Percentiles rank a stretch among this genome's conserved stretches.
phyloP scores from a whole-genome alignment of 2,888 invertebrate genomes.

The Volucella inanis region DNA sequence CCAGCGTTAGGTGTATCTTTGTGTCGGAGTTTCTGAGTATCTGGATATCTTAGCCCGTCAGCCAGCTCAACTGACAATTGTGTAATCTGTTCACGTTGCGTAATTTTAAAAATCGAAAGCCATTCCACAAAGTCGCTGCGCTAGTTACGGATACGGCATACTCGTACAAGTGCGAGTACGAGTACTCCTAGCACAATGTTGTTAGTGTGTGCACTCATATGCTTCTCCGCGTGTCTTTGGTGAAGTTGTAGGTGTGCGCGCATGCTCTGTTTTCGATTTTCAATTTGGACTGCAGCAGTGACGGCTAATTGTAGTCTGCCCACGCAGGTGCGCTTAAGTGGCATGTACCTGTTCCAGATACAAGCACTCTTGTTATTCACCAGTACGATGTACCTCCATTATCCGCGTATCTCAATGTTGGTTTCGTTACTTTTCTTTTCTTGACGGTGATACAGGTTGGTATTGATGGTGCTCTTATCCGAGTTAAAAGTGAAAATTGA shows the following conservation, averaged over 20 bases:
- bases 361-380: background rate
- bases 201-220: slow-evolving; percentile 22
- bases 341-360: slow-evolving; percentile 52
- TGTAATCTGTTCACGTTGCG: slow-evolving; percentile 72
- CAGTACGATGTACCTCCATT: too few species aligned
- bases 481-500: slow-evolving; percentile 42
- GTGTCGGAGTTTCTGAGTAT: background rate
- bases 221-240: slow-evolving; percentile 20
- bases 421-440: slow-evolving; percentile 3
- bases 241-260: slow-evolving; percentile 41
- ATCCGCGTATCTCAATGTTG: slow-evolving; percentile 7
- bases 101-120: slow-evolving; percentile 67
- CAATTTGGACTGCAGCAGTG: slow-evolving; percentile 34
- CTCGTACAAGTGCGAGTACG: slow-evolving; percentile 18
- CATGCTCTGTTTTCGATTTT: slow-evolving; percentile 54
- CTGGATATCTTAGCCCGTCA: background rate
- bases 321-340: slow-evolving; percentile 62
- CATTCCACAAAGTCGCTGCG: slow-evolving; percentile 26
- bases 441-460: background rate
- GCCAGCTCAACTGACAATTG: slow-evolving; percentile 36
- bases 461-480: slow-evolving; percentile 6
- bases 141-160: slow-evolving; percentile 33
- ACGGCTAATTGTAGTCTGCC: slow-evolving; percentile 64
- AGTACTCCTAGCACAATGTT: background rate
- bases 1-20: slow-evolving; percentile 4